Base-by-base conservation (phyloP, 2,888 invertebrate genomes). In the Labia minor region DNA sequence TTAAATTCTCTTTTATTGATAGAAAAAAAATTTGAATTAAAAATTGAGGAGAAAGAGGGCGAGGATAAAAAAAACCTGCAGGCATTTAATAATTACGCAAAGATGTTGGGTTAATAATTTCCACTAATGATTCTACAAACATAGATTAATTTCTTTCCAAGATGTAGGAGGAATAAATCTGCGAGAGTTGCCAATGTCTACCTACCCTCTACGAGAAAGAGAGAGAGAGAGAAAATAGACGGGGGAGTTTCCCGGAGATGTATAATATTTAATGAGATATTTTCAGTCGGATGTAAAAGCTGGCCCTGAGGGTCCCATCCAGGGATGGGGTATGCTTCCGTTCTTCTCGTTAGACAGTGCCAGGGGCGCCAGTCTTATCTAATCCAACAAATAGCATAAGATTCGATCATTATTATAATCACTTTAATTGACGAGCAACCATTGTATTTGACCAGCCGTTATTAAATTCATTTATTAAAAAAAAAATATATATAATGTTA, bases 261-360 rank as follows among this genome's bases (percentile, higher is more conserved):
- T 49, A 49, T 49, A 49, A 49, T 49, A 49, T 49, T 49, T 49
- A 49, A 49, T 49, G 49, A 49, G 49, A 49, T 49, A 49, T 49
- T 49, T 49, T 49, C 49, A 2, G 8, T 49, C 49, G 49, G 49
- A 49, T 49, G 49, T 49, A 49, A 49, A 49, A 49, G 49, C 14
- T 49, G 49, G 49, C 49, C 49, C 49, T 49, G 49, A 49, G 49
- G 49, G 26, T 8, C 49, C 8, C n/a, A 49, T 11, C 49, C n/a
- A 49, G 16, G 49, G 14, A 3, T 3, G 49, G 49, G n/a, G 49
- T 4, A n/a, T 11, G 49, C 49, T 49, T 49, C 49, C 49, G 49
- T 16, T 16, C 49, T 49, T 49, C 49, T 49, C 49, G 49, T 49
- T 49, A 49, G 49, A 49, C 49, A 49, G n/a, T n/a, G 49, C 49